Conservation (phyloP, 1,140 invertebrate genomes). For the Solenopsis invicta region DNA sequence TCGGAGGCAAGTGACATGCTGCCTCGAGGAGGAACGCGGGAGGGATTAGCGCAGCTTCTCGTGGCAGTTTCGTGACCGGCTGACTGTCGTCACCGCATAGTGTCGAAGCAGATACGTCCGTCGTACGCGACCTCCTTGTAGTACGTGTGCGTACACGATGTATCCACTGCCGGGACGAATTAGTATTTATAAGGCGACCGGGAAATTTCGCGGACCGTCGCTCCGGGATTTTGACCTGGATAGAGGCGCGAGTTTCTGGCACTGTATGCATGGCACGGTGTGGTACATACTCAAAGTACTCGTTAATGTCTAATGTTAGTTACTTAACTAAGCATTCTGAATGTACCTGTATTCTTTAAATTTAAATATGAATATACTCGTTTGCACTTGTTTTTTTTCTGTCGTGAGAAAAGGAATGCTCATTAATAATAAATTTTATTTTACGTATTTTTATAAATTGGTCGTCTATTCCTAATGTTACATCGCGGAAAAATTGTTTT, state of each 20-base stretch:
- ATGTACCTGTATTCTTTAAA: not conserved
- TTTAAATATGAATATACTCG: not conserved
- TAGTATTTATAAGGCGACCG: slow-evolving; percentile 57
- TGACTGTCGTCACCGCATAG: slow-evolving; percentile 60
- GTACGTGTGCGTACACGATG: slow-evolving; percentile 14
- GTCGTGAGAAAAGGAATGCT: not conserved
- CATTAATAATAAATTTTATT: too few species aligned
- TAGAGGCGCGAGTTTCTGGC: not conserved
- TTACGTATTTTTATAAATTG: too few species aligned
- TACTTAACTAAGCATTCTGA: too few species aligned
- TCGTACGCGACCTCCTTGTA: slow-evolving; percentile 8
- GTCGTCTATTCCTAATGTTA: too few species aligned
- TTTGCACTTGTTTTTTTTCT: too few species aligned
- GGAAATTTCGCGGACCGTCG: slow-evolving; percentile 30
- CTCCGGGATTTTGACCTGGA: slow-evolving; percentile 38
- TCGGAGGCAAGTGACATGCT: slow-evolving; percentile 66
- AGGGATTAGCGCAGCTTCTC: slow-evolving; percentile 70
- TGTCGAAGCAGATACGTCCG: slow-evolving; percentile 43
- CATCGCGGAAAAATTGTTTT: too few species aligned
- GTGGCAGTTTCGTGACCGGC: slow-evolving; percentile 70
- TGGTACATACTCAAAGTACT: not conserved
- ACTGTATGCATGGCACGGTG: not conserved
- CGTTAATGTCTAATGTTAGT: slow-evolving; percentile 5
- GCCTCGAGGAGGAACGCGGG: slow-evolving; percentile 51
- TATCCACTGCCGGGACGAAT: slow-evolving; percentile 6